Base-by-base conservation (phyloP, 1,140 invertebrate species). In the Bathynomus jamesi region DNA sequence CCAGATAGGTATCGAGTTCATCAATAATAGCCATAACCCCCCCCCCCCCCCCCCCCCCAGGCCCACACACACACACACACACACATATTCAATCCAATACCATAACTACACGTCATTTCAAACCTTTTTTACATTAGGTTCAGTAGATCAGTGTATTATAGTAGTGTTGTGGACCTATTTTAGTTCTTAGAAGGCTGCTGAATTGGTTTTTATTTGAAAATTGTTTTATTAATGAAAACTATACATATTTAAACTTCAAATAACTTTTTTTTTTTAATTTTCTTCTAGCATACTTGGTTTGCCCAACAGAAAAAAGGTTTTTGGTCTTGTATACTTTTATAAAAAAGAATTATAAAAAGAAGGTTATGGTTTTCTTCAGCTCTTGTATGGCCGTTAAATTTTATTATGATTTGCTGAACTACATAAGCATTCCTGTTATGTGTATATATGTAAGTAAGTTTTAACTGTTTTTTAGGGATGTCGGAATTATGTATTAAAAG, bases 351-450 rank as follows among this genome's bases (percentile, higher is more conserved):
- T 86, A 89, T 25, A 94, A 93, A 82, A 98, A 96, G 85, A 99
- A 99, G 84, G 88, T 98, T 0, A 99, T 99, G 97, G 96, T 99
- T 0, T 99, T 99, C 84, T 94, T 99, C 80, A 98, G 94, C 73
- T 97, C 95, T 0, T 99, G 96, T 82, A 92, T 98, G 89, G 93
- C 95, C 66, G 98, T 99, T 2, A 98, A 99, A 83, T 99, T 89
- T 82, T 93, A 99, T 82, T 87, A 95, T 81, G 96, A 99, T 81
- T 85, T 99, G 1, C 87, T 99, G 30, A 99, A 99, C 84, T 99
- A 98, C 80, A 98, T 99, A 68, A 96, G 99, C 84, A 81, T 99
- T 46, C 92, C 95, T 25, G 96, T 98, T 17, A 89, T 92, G 85
- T 92, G 92, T 80, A 99, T 99, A 82, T 97, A 99, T 85, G 96